Base-by-base conservation (phyloP, 2,113 vertebrate genomes). In the Oncorhynchus gorbuscha region DNA sequence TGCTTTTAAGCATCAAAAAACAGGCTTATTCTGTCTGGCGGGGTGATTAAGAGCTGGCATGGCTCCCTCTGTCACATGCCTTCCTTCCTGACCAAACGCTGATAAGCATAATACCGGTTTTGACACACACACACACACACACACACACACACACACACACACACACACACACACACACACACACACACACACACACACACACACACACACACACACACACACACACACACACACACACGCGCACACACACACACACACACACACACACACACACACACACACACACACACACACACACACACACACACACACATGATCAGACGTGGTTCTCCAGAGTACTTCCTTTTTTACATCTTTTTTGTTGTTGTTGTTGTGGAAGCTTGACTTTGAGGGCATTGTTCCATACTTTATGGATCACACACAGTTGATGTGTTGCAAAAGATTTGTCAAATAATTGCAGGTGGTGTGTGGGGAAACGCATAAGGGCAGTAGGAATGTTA, bases 81-180 rank as follows among this genome's bases (percentile, higher is more conserved):
- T 84, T 88, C 4, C 48, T 84, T 88, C 80, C 81, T 87, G 82
- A 77, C 82, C 72, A 70, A 77, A 79, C 49, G 88, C 87, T 89
- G 78, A 90, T 16, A 69, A 68, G 64, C 14, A 62, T 14, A 16
- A n/a, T 3, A 62, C 14, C 20, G 14, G 4, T 5, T 18, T 58
- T 58, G 55, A 58, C 64, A 66, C 64, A 66, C 22, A 66, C 64
- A 24, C 9, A 66, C 62, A 24, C 24, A n/a, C 3, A 20, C 16
- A 59, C 58, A 59, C 51, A 16, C 20, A 0, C 20, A n/a, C 58
- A 61, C 51, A 55, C 26, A 26, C 26, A 26, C 26, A 26, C 26
- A 26, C 26, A 26, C 26, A 26, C 26, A 26, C 26, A 26, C 26
- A 26, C 26, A 26, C 26, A 26, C 26, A 26, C 26, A 26, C 26